These are phyloP conservation scores for Achroia grisella DNA, from an alignment of 1,140 invertebrate genomes.

Conservation along the genomic window DNA sequence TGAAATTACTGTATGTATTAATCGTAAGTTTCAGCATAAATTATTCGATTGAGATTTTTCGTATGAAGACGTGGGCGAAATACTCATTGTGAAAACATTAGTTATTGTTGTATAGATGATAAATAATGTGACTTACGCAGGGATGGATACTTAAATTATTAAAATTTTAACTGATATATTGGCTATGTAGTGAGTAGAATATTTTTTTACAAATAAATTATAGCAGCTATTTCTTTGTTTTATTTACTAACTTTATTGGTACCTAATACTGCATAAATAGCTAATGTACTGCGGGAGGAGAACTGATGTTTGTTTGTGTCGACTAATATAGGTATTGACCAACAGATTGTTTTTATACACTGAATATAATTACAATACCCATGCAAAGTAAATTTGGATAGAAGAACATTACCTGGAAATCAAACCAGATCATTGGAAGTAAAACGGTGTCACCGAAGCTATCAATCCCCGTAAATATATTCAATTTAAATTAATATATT, in stretches of 20 bases:
- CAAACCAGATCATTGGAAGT: too few relatives aligned
- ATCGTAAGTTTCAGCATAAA: slow-evolving; percentile 70
- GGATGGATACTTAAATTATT: slow-evolving; percentile 76
- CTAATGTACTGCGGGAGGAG: too few relatives aligned
- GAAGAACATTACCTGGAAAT: too few relatives aligned
- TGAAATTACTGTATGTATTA: slow-evolving; percentile 38
- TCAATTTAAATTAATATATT: too few relatives aligned
- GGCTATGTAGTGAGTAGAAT: slow-evolving; percentile 75
- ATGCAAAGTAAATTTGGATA: too few relatives aligned
- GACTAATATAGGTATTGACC: too few relatives aligned
- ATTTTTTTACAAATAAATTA: slow-evolving; percentile 76
- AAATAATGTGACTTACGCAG: slow-evolving; percentile 75
- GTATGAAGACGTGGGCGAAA: slow-evolving; percentile 44
- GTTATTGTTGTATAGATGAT: slow-evolving; percentile 72
- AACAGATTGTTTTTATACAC: too few relatives aligned
- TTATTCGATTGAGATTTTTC: slow-evolving; percentile 53
- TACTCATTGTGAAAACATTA: slow-evolving; percentile 69
- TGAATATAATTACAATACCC: too few relatives aligned
- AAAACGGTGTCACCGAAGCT: too few relatives aligned
- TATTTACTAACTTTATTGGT: not conserved
- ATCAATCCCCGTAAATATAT: too few relatives aligned
- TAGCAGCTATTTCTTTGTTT: slow-evolving; percentile 64
- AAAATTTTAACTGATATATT: slow-evolving; percentile 74
- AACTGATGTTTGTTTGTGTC: too few relatives aligned
- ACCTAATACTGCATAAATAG: too few relatives aligned